Conservation (phyloP, 2,888 invertebrate genomes). For the Ariolimax columbianus region DNA sequence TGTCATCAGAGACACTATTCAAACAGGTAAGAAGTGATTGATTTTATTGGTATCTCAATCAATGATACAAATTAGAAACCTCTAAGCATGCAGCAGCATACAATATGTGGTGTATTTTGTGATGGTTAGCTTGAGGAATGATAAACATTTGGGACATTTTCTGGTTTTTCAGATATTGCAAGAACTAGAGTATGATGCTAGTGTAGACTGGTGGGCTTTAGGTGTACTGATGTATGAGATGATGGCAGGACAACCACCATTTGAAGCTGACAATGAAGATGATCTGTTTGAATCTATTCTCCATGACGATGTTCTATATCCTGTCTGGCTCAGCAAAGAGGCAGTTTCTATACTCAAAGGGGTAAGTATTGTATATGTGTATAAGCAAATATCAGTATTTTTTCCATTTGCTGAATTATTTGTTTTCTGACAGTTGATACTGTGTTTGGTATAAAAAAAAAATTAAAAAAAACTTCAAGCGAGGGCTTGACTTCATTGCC, state of each 20-base stretch:
- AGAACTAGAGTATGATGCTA: conserved; percentile 87
- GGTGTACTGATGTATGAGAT: conserved; percentile 99
- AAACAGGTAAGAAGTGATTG: no score
- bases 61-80: no score
- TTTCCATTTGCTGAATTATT: neutral
- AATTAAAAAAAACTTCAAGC: no score
- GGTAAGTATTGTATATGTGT: conserved; percentile 75
- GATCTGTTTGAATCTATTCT: conserved; percentile 98
- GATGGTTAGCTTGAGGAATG: no score
- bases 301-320: conserved; percentile 97
- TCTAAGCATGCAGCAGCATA: no score
- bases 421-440: no score
- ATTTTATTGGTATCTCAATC: no score
- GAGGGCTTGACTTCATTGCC: no score
- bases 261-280: conserved; percentile 99
- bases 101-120: no score
- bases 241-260: conserved; percentile 99
- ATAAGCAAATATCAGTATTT: neutral
- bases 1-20: no score
- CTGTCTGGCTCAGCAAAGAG: conserved; percentile 95
- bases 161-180: conserved; percentile 88
- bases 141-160: no score
- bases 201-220: conserved; percentile 90
- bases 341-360: conserved; percentile 93
- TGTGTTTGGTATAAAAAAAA: no score